Percentiles rank a stretch among this genome's conserved stretches.
These are phyloP conservation scores for Pseudoips prasinana DNA, from an alignment of 2,888 invertebrate species.

Conservation along the genomic window DNA sequence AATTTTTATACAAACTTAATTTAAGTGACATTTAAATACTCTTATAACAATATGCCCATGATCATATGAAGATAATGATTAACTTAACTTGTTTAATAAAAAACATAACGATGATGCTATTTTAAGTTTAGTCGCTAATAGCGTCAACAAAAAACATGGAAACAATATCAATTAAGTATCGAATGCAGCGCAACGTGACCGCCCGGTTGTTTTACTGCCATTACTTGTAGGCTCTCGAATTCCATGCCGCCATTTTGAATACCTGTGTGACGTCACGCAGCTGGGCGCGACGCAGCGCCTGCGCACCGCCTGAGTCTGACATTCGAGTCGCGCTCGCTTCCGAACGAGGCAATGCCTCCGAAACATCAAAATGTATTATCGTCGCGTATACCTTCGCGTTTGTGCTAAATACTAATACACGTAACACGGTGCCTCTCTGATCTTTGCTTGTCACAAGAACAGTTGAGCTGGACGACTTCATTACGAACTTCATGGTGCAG, in stretches of 20 bases:
- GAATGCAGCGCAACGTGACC: slow-evolving; percentile 9
- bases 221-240: slow-evolving; percentile 75
- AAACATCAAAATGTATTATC: slow-evolving; percentile 68
- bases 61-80: too few species aligned
- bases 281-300: slow-evolving; percentile 68
- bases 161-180: too few species aligned
- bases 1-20: too few species aligned
- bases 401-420: slow-evolving; percentile 57
- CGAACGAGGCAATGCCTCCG: slow-evolving; percentile 71
- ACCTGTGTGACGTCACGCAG: slow-evolving; percentile 74
- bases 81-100: too few species aligned
- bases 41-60: too few species aligned
- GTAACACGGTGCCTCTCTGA: slow-evolving; percentile 66
- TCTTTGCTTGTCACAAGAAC: slow-evolving; percentile 69
- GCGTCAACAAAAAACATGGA: too few species aligned
- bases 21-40: too few species aligned
- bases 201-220: slow-evolving; percentile 43
- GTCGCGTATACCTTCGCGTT: slow-evolving; percentile 64
- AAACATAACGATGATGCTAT: too few species aligned
- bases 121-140: too few species aligned
- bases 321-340: slow-evolving; percentile 69
- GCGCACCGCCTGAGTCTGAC: slow-evolving; percentile 60
- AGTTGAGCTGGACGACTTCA: slow-evolving; percentile 58
- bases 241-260: slow-evolving; percentile 80
- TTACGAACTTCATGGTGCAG: slow-evolving; percentile 51